Evolutionary conservation across 2,113 vertebrate species (phyloP).

Genomic region (Origma solitaria): DNA sequence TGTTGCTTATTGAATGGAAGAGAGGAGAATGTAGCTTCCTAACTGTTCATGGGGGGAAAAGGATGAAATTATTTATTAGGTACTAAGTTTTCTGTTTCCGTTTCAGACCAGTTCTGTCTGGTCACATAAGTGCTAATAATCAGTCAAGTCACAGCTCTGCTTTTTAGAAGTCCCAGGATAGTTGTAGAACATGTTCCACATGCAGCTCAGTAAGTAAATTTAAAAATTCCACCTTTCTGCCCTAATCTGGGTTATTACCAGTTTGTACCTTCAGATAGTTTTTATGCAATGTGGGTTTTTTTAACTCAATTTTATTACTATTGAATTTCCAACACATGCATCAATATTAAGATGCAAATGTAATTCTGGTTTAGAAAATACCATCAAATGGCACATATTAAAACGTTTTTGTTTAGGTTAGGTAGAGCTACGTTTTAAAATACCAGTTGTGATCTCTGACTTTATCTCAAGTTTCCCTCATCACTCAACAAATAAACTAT

Average conservation of each 20-base stretch:
- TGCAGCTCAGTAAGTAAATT: not conserved
- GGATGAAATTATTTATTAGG: not conserved
- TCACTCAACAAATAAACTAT: not conserved
- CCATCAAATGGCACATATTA: not conserved
- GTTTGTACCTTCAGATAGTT: not conserved
- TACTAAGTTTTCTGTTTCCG: not conserved
- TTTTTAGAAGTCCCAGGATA: not conserved
- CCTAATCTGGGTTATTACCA: not conserved
- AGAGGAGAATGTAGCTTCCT: not conserved
- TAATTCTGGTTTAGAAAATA: not conserved
- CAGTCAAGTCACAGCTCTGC: not conserved
- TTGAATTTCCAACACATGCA: not conserved
- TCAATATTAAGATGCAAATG: not conserved
- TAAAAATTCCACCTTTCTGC: not conserved
- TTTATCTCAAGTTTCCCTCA: not conserved
- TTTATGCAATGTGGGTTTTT: not conserved
- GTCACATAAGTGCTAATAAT: not conserved
- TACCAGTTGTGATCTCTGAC: not conserved
- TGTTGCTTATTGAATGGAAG: not conserved
- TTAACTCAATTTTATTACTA: not conserved
- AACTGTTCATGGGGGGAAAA: not conserved
- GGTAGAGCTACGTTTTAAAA: not conserved
- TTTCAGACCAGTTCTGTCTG: not conserved
- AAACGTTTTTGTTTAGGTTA: not conserved
- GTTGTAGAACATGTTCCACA: not conserved